These are phyloP conservation scores for Astropecten irregularis DNA, from an alignment of 53 echinoderm and acorn worm species.

Conservation along the genomic window DNA sequence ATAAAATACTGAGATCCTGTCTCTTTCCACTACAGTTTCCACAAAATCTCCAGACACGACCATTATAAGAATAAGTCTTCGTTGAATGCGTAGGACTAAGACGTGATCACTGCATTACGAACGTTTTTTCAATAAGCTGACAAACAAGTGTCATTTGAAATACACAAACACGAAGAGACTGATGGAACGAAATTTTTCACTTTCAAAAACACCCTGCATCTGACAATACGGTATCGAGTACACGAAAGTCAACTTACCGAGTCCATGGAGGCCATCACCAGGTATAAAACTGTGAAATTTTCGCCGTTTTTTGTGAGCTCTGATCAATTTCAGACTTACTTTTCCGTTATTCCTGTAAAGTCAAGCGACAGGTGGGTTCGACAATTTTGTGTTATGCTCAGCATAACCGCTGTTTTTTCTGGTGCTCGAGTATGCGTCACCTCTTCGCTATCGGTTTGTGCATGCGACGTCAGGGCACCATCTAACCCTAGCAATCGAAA, in stretches of 20 bases:
- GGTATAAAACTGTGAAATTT: not conserved
- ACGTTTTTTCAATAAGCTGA: no score
- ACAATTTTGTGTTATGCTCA: not conserved
- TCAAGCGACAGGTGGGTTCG: conserved; percentile 3
- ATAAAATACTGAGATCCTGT: no score
- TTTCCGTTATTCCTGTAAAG: not conserved
- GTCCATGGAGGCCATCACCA: not conserved
- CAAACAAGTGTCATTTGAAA: no score
- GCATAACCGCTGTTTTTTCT: not conserved
- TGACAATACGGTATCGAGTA: not conserved
- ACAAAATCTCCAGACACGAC: no score
- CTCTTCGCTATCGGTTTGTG: not conserved
- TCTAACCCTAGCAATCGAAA: conserved; percentile 56
- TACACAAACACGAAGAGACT: no score
- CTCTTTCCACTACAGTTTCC: no score
- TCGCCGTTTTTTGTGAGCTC: not conserved
- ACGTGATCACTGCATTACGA: no score
- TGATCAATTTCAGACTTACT: not conserved
- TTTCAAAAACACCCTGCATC: not conserved
- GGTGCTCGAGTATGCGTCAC: not conserved
- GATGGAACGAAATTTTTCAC: no score
- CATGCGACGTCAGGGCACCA: conserved; percentile 33
- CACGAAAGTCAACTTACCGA: not conserved
- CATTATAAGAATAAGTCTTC: no score
- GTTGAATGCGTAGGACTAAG: no score